Percentiles rank a stretch among this genome's conserved stretches.
These are phyloP conservation scores for Mesoligia furuncula DNA, from an alignment of 2,888 invertebrate genomes.

Conservation along the genomic window DNA sequence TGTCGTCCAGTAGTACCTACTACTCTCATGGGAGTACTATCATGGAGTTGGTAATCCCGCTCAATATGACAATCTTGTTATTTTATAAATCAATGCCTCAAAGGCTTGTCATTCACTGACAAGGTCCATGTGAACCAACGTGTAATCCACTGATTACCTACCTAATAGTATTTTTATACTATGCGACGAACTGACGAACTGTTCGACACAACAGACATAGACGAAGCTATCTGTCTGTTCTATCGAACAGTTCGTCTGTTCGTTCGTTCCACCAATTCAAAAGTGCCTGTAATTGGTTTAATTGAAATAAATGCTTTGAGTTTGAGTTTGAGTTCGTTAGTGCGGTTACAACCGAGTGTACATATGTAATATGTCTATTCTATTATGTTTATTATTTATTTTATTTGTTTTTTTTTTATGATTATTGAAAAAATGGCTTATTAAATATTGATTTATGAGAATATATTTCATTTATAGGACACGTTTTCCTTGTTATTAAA, in stretches of 20 bases:
- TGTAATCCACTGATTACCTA: background rate
- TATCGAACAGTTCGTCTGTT: background rate
- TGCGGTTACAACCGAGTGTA: background rate
- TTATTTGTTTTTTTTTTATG: no score
- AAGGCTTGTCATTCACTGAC: background rate
- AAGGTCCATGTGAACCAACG: background rate
- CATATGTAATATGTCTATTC: no score
- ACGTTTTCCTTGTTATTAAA: conserved; percentile 29
- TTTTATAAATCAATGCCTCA: background rate
- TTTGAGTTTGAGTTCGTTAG: no score
- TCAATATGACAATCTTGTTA: background rate
- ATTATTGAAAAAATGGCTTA: no score
- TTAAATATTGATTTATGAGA: no score
- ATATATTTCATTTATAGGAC: background rate
- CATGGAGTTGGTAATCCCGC: background rate
- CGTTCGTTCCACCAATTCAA: no score
- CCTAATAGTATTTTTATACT: no score
- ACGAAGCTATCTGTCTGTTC: background rate
- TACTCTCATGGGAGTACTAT: background rate
- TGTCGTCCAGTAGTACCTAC: background rate
- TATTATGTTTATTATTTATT: no score
- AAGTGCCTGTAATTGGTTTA: no score
- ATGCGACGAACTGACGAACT: no score
- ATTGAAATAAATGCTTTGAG: no score
- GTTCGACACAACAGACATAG: no score